Evolutionary conservation across 2,113 vertebrate species (phyloP), one percentile per base, ranked within the genome.

Genomic region (Promerops cafer): DNA sequence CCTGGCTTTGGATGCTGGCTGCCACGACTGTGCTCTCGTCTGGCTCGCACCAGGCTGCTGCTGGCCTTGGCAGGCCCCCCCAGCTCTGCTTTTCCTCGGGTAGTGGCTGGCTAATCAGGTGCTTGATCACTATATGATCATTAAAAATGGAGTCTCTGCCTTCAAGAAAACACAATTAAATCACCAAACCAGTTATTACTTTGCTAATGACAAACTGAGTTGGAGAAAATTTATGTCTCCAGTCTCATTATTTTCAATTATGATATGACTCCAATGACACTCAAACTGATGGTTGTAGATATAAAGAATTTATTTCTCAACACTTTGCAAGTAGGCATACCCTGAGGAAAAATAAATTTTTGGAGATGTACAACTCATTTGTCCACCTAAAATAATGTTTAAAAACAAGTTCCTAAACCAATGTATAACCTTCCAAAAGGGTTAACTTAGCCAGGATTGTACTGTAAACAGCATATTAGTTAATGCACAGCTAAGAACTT

Each of bases 11-110:
- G 53, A 27, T 8, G 47, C n/a, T 22, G 11, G 9, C 6, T n/a
- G 23, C 47, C 31, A 12, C 0, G 0, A 18, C 31, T 24, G 6
- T 3, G 11, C 47, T 57, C 47, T 42, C 4, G 0, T 6, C 27
- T 30, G 26, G 12, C 33, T 31, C 20, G 6, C 42, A 17, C 13
- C 16, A 17, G 35, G 21, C 49, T 69, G 22, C 20, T 49, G 3
- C 18, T 66, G 27, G 44, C 54, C 15, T 11, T 27, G 11, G 30
- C 16, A 72, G 11, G 49, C 23, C 14, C 22, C 2, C 2, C 18
- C 57, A 71, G 27, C 19, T 54, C 54, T 69, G 49, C 30, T 76
- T 44, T 39, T 54, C 49, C 22, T 82, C 3, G 6, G 17, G 13
- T 21, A n/a, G 4, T 27, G 28, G 3, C 28, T 89, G 65, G 33